Evolutionary conservation across 2,797 vertebrate genomes (phyloP).

Genomic region (Adrianichthys oophorus): DNA sequence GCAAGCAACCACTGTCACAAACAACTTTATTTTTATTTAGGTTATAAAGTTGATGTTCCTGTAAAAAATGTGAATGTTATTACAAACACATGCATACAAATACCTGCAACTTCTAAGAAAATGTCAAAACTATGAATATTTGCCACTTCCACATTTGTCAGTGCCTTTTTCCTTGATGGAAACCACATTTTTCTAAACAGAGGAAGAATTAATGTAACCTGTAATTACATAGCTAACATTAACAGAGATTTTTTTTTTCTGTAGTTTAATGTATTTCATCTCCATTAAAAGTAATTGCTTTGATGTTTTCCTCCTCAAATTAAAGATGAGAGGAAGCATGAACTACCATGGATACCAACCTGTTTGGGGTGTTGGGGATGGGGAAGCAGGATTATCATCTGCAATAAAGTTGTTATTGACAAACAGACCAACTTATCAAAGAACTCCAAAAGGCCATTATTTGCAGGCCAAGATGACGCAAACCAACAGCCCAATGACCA

Average conservation of each 20-base stretch:
- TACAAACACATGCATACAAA: slow-evolving; percentile 15
- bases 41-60: slow-evolving; percentile 52
- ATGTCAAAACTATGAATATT: too few relatives aligned
- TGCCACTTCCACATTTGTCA: too few relatives aligned
- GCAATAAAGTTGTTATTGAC: slow-evolving; percentile 79
- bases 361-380: slow-evolving; percentile 72
- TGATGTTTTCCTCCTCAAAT: slow-evolving; percentile 15
- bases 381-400: slow-evolving; percentile 77
- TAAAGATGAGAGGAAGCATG: slow-evolving; percentile 2
- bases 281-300: slow-evolving; percentile 7
- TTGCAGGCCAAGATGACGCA: slow-evolving; percentile 59
- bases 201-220: too few relatives aligned
- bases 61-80: slow-evolving; percentile 9
- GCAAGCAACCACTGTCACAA: slow-evolving; percentile 34
- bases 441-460: slow-evolving; percentile 59
- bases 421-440: slow-evolving; percentile 74
- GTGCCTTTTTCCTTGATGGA: too few relatives aligned
- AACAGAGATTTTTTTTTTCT: too few relatives aligned
- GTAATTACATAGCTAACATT: too few relatives aligned
- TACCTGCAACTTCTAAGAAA: too few relatives aligned
- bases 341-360: slow-evolving; percentile 74
- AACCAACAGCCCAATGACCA: slow-evolving; percentile 26
- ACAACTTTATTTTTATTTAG: slow-evolving; percentile 47
- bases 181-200: too few relatives aligned
- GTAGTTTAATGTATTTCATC: background rate